phyloP scores from a whole-genome alignment of 2,888 invertebrate genomes.

The Lycia hirtaria region DNA sequence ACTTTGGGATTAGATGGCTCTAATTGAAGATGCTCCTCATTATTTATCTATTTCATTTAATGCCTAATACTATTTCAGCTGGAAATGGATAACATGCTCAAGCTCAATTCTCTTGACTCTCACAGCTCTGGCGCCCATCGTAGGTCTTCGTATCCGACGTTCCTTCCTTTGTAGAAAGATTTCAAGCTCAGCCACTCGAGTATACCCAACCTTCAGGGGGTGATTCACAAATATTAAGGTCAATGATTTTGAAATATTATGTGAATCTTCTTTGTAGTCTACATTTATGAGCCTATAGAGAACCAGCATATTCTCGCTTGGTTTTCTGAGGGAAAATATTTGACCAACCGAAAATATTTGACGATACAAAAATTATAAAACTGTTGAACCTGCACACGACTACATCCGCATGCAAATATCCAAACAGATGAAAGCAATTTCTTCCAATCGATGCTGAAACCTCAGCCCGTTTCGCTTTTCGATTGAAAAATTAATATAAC shows the following conservation, averaged over 20 bases:
- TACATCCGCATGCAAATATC: no score
- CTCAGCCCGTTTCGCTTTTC: no score
- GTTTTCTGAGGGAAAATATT: no score
- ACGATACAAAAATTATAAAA: no score
- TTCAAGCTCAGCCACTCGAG: conserved; percentile 19
- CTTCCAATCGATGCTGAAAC: no score
- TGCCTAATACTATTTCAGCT: background rate
- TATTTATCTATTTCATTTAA: background rate
- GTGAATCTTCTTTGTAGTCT: background rate
- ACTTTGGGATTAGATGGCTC: background rate
- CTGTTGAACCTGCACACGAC: no score
- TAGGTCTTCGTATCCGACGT: background rate
- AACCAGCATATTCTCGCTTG: no score
- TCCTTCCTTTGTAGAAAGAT: conserved; percentile 18
- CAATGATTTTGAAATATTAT: background rate
- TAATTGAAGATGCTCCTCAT: background rate
- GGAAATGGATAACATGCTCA: background rate
- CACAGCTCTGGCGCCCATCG: conserved; percentile 9
- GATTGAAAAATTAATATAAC: no score
- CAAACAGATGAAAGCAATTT: no score
- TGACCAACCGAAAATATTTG: no score
- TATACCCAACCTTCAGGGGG: background rate
- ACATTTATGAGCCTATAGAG: no score
- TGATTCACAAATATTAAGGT: conserved; percentile 15
- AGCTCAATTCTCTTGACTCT: background rate